Percentiles rank a stretch among this genome's conserved stretches.
phyloP scores from a whole-genome alignment of 2,797 vertebrate species.

The Acrossocheilus fasciatus region DNA sequence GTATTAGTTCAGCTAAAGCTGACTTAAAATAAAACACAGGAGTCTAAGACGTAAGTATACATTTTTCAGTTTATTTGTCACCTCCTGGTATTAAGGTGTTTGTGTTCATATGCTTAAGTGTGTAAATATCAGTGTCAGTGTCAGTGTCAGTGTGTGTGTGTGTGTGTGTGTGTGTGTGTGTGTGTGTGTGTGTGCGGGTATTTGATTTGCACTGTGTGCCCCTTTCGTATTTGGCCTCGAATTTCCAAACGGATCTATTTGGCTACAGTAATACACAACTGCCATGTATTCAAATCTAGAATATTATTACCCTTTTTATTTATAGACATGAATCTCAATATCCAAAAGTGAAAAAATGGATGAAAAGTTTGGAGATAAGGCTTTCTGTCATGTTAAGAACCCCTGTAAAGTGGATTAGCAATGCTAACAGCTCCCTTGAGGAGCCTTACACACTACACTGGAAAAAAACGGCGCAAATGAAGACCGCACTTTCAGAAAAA shows the following conservation, averaged over 20 bases:
- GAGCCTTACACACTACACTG: conserved; percentile 44
- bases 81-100: conserved; percentile 66
- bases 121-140: conserved; percentile 64
- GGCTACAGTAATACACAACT: conserved; percentile 80
- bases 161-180: conserved; percentile 47
- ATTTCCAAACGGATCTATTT: conserved; percentile 70
- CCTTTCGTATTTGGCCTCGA: conserved; percentile 68
- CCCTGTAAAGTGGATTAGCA: conserved; percentile 54
- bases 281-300: conserved; percentile 76
- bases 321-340: conserved; percentile 76
- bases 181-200: conserved; percentile 52
- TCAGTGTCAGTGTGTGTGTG: too few species aligned
- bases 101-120: conserved; percentile 66
- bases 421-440: conserved; percentile 35
- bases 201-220: conserved; percentile 65
- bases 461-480: conserved; percentile 66
- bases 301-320: conserved; percentile 70
- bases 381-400: conserved; percentile 63
- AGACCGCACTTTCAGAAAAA: conserved; percentile 90
- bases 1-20: background rate
- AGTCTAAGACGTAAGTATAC: conserved; percentile 56
- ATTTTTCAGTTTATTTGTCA: conserved; percentile 79
- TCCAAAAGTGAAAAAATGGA: conserved; percentile 72
- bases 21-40: conserved; percentile 58
- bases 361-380: conserved; percentile 71